A percentile compares a stretch with the other conserved stretches of the same genome.
Conservation (phyloP, 2,797 vertebrate genomes). For the Aphelocoma californica region DNA sequence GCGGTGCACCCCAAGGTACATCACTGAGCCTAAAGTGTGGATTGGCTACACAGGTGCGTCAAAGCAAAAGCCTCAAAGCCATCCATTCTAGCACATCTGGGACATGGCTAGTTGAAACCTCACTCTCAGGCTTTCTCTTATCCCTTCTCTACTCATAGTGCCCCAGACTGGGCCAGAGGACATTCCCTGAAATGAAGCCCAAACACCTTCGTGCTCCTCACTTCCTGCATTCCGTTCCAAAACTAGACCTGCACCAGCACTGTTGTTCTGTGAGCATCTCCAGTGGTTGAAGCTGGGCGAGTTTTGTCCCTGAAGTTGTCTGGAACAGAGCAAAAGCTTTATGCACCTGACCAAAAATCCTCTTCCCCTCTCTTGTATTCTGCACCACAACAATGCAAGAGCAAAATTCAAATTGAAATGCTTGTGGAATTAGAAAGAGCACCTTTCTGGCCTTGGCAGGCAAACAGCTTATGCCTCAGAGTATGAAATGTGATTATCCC, state of each 20-base stretch:
- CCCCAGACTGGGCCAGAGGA: background rate
- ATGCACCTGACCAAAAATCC: background rate
- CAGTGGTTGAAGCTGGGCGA: background rate
- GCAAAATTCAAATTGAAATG: background rate
- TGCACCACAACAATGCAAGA: background rate
- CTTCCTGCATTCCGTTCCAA: background rate
- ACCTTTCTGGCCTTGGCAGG: background rate
- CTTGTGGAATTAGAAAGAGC: background rate
- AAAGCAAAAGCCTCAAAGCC: background rate
- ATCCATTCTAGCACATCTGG: background rate
- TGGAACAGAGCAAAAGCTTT: background rate
- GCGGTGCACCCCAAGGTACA: rapidly evolving
- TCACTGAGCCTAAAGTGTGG: background rate
- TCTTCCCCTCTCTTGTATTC: background rate
- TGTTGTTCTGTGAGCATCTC: background rate
- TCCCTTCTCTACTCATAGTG: background rate
- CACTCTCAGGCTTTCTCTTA: background rate
- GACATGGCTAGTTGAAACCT: background rate
- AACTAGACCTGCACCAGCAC: background rate
- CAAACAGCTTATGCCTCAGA: background rate
- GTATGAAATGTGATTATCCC: background rate
- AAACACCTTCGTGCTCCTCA: background rate
- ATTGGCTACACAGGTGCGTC: background rate
- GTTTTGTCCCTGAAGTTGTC: background rate
- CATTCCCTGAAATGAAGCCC: background rate